A percentile compares a stretch with the other conserved stretches of the same genome.
phyloP scores from a whole-genome alignment of 2,797 vertebrate genomes.

The Rhinella marina region DNA sequence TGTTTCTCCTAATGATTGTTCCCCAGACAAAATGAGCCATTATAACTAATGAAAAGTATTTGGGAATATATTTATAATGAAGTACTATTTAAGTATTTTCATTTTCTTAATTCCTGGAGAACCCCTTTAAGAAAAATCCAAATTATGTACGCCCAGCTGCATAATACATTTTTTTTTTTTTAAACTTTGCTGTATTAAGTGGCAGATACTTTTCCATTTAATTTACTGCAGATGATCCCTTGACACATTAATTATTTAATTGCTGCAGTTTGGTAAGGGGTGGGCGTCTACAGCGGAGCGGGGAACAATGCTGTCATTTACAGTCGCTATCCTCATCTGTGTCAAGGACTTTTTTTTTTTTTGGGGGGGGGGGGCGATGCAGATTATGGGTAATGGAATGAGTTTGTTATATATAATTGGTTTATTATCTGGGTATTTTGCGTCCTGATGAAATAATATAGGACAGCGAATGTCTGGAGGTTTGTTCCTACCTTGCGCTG shows the following conservation, averaged over 20 bases:
- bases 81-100: no score
- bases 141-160: not conserved
- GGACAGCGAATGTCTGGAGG: conserved; percentile 49
- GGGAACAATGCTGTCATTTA: conserved; percentile 26
- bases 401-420: conserved; percentile 13
- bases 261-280: conserved; percentile 25
- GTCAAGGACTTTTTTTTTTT: conserved; percentile 8
- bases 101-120: no score
- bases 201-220: conserved; percentile 19
- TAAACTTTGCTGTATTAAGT: not conserved
- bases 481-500: conserved; percentile 20
- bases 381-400: not conserved
- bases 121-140: not conserved
- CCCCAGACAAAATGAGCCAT: no score
- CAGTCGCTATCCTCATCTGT: conserved; percentile 3
- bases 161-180: not conserved
- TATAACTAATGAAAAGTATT: no score
- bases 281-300: not conserved
- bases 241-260: conserved; percentile 43
- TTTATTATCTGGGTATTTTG: conserved; percentile 22
- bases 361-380: not conserved
- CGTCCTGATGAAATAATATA: conserved; percentile 7
- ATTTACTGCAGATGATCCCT: conserved; percentile 32
- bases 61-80: no score
- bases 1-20: no score